Conservation (phyloP, 2,797 vertebrate species). For the Hypotaenidia okinawae region DNA sequence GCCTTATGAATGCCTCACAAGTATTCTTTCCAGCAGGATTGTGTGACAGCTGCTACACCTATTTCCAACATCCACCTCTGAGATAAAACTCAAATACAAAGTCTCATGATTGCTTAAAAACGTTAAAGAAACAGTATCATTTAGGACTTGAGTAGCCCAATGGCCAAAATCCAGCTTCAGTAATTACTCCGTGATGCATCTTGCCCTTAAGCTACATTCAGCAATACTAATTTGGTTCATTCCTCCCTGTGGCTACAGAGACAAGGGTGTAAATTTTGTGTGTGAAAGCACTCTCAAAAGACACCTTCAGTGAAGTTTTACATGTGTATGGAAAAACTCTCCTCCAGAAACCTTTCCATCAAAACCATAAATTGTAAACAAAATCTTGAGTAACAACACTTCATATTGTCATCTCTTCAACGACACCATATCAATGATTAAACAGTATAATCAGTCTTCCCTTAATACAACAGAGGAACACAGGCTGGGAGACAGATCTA, state of each 20-base stretch:
- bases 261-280: not conserved
- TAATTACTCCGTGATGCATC: not conserved
- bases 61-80: not conserved
- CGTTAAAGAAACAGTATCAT: not conserved
- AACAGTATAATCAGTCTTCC: not conserved
- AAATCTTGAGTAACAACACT: not conserved
- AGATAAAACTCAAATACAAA: constrained; percentile 15
- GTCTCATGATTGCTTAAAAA: not conserved
- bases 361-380: not conserved
- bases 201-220: not conserved
- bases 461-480: not conserved
- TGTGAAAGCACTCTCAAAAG: not conserved
- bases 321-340: fast-evolving
- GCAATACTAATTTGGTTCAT: not conserved
- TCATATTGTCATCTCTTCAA: not conserved
- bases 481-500: not conserved
- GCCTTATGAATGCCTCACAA: not conserved
- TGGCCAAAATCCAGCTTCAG: constrained; percentile 1
- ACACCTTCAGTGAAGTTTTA: not conserved
- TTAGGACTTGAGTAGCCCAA: not conserved
- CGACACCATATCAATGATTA: not conserved
- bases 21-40: not conserved
- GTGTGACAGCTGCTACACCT: not conserved
- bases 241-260: not conserved
- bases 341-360: not conserved